Evolutionary conservation across 2,113 vertebrate species (phyloP).

Genomic region (Tautogolabrus adspersus): DNA sequence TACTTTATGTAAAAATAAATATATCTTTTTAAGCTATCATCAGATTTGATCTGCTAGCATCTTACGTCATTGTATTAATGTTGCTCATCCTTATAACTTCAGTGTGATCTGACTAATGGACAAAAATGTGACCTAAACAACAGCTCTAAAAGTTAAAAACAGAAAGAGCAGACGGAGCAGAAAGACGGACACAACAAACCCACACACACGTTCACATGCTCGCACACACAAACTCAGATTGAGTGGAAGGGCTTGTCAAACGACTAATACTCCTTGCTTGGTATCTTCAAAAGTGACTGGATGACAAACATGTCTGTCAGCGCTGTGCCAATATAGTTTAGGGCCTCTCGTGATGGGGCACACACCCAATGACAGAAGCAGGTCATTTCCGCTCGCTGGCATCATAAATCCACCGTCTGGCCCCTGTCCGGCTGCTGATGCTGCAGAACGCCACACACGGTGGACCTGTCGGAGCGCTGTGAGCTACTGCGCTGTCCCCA

Average conservation of each 20-base stretch:
- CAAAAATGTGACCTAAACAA: constrained; percentile 5
- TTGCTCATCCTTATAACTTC: no score
- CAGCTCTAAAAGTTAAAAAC: constrained; percentile 4
- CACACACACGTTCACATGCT: constrained; percentile 2
- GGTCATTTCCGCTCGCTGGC: constrained; percentile 84
- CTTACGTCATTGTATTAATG: no score
- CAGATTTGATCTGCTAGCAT: no score
- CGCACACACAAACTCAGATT: constrained; percentile 37
- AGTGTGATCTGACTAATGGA: constrained; percentile 9
- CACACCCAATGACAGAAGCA: constrained; percentile 87
- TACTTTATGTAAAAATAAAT: no score
- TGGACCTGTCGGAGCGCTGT: constrained; percentile 78
- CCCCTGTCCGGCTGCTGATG: constrained; percentile 85
- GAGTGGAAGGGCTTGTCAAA: constrained; percentile 80
- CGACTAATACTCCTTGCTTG: constrained; percentile 81
- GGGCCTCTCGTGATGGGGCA: constrained; percentile 86
- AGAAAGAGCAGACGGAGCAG: constrained; percentile 4
- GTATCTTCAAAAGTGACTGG: constrained; percentile 86
- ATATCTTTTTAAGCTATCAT: no score
- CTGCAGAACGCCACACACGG: constrained; percentile 82
- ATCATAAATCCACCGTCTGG: constrained; percentile 87
- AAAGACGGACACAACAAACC: constrained; percentile 7
- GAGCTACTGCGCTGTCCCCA: constrained; percentile 77
- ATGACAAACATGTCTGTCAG: constrained; percentile 88
- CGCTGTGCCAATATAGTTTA: constrained; percentile 87